A percentile compares a stretch with the other conserved stretches of the same genome.
Evolutionary conservation across 1,140 invertebrate species (phyloP).

Genomic region (Drosophila seguyi): DNA sequence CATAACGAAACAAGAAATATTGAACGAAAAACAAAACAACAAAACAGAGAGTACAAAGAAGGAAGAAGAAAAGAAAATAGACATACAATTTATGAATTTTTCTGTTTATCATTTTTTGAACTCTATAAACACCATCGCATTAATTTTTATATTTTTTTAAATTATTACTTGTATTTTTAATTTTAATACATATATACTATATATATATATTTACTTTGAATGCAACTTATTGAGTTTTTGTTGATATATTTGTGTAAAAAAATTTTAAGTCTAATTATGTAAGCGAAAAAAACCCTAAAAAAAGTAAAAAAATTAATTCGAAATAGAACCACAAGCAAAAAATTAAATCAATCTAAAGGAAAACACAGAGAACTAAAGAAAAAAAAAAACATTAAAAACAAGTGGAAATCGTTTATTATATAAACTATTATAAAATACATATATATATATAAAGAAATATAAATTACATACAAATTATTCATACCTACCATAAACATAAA

Average conservation of each 20-base stretch:
- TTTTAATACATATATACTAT: conserved; percentile 50
- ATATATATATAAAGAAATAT: conserved; percentile 57
- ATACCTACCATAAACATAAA: conserved; percentile 54
- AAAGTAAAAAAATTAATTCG: conserved; percentile 6
- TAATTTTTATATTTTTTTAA: conserved; percentile 80
- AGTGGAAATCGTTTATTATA: conserved; percentile 79
- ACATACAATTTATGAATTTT: conserved; percentile 70
- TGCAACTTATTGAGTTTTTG: conserved; percentile 75
- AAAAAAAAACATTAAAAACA: conserved; percentile 27
- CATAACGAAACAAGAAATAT: conserved; percentile 29
- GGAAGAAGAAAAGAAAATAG: conserved; percentile 67
- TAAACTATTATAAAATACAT: conserved; percentile 71
- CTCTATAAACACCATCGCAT: conserved; percentile 84
- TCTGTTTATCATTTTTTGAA: conserved; percentile 58
- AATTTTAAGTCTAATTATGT: conserved; percentile 46
- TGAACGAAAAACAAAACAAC: conserved; percentile 38
- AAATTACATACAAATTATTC: conserved; percentile 61
- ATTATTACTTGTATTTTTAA: conserved; percentile 76
- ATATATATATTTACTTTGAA: conserved; percentile 40
- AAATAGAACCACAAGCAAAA: conserved; percentile 26
- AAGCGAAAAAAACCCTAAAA: conserved; percentile 28
- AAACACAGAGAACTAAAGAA: conserved; percentile 38
- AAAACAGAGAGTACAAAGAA: conserved; percentile 64
- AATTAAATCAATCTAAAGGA: conserved; percentile 37
- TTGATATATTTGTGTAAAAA: conserved; percentile 71